A percentile compares a stretch with the other conserved stretches of the same genome.
Conservation (phyloP, 2,888 invertebrate species). For the Stegophylla sp. region DNA sequence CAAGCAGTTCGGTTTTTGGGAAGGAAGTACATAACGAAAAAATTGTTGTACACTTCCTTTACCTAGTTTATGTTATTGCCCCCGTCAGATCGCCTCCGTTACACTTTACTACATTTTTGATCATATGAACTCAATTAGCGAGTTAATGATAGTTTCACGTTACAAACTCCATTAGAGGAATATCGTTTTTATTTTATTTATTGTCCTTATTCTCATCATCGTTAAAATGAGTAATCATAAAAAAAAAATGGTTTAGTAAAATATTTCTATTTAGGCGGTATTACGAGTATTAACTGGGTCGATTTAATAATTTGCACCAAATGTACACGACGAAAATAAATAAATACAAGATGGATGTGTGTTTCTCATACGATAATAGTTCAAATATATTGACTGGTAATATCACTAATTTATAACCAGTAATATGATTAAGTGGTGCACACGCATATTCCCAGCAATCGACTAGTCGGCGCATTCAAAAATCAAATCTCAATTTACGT, state of each 20-base stretch:
- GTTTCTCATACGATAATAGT: too few species aligned
- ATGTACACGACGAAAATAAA: neutral
- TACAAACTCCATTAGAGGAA: constrained; percentile 20
- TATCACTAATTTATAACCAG: too few species aligned
- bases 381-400: too few species aligned
- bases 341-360: too few species aligned
- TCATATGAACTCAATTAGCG: constrained; percentile 36
- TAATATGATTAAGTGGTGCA: too few species aligned
- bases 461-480: too few species aligned
- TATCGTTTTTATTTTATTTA: constrained; percentile 9
- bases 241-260: constrained; percentile 23
- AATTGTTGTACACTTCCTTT: neutral
- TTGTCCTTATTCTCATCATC: constrained; percentile 39
- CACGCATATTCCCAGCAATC: too few species aligned
- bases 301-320: neutral
- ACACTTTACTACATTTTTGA: neutral
- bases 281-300: constrained; percentile 4
- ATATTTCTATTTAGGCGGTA: constrained; percentile 1
- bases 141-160: constrained; percentile 8
- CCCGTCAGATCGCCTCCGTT: constrained; percentile 11
- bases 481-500: too few species aligned
- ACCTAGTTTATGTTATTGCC: neutral
- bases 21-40: too few species aligned
- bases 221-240: constrained; percentile 14
- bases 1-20: neutral